These are phyloP conservation scores for Gobius niger DNA, from an alignment of 2,113 vertebrate genomes.

Conservation along the genomic window DNA sequence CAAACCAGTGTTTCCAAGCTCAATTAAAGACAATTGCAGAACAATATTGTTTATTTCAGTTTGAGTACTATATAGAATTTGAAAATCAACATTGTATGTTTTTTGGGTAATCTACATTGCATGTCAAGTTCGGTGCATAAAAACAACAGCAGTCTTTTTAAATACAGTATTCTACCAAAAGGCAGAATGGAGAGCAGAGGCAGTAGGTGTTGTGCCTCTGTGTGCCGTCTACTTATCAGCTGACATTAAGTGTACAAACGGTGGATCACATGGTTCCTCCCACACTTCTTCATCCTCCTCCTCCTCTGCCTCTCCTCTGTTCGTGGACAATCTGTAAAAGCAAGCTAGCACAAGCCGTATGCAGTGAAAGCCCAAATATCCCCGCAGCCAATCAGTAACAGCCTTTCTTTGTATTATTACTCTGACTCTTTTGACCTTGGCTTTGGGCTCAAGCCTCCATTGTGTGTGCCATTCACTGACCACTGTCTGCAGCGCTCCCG, in stretches of 20 bases:
- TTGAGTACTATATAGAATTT: too few species aligned
- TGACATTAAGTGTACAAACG: conserved; percentile 36
- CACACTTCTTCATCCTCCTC: conserved; percentile 32
- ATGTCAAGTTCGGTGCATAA: too few species aligned
- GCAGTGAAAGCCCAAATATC: conserved; percentile 65
- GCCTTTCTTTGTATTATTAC: conserved; percentile 57
- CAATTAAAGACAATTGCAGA: too few species aligned
- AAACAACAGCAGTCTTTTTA: too few species aligned
- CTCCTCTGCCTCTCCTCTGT: conserved; percentile 14
- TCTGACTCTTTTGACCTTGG: conserved; percentile 64
- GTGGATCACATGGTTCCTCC: conserved; percentile 56
- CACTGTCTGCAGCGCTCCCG: conserved; percentile 24
- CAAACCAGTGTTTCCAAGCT: too few species aligned
- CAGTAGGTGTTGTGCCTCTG: conserved; percentile 2
- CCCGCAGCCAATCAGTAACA: conserved; percentile 44
- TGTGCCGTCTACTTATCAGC: conserved; percentile 52
- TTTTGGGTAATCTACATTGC: too few species aligned
- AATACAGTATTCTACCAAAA: neutral
- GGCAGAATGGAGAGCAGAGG: neutral
- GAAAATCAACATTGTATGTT: too few species aligned
- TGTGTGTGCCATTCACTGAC: conserved; percentile 40
- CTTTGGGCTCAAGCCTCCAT: conserved; percentile 36
- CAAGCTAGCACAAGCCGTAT: conserved; percentile 51
- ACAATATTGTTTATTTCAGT: too few species aligned
- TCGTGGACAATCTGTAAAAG: conserved; percentile 43